phyloP scores from a whole-genome alignment of 2,113 vertebrate species.

The Calyptomena viridis region DNA sequence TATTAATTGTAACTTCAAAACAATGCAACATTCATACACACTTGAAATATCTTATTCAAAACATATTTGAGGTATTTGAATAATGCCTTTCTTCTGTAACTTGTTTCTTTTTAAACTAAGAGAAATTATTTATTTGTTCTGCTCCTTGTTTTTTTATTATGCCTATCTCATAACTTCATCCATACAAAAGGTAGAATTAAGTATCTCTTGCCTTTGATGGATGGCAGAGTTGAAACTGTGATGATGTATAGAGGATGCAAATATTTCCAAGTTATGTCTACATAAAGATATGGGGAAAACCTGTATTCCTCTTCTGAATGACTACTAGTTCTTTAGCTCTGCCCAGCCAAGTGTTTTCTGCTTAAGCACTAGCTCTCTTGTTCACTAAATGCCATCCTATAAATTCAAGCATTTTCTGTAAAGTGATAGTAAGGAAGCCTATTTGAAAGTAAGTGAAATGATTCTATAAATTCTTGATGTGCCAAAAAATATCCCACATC shows the following conservation, averaged over 20 bases:
- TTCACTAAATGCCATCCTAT: neutral
- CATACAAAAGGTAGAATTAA: neutral
- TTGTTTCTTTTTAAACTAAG: neutral
- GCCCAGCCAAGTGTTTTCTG: neutral
- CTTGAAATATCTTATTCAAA: neutral
- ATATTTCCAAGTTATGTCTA: neutral
- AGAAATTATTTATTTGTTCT: neutral
- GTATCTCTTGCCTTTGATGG: neutral
- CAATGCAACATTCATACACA: neutral
- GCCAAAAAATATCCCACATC: fast-evolving
- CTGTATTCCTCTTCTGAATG: neutral
- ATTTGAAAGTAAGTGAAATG: neutral
- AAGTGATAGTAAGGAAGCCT: neutral
- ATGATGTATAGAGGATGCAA: neutral
- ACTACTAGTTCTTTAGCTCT: neutral
- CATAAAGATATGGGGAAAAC: neutral
- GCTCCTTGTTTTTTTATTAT: neutral
- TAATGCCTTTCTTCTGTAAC: neutral
- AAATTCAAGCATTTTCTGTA: neutral
- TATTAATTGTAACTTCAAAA: neutral
- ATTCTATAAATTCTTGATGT: neutral
- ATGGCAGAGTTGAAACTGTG: neutral
- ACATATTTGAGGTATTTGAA: neutral
- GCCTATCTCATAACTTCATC: neutral
- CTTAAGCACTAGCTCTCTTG: neutral